Conservation (phyloP, 2,113 vertebrate species). For the Paramisgurnus dabryanus region DNA sequence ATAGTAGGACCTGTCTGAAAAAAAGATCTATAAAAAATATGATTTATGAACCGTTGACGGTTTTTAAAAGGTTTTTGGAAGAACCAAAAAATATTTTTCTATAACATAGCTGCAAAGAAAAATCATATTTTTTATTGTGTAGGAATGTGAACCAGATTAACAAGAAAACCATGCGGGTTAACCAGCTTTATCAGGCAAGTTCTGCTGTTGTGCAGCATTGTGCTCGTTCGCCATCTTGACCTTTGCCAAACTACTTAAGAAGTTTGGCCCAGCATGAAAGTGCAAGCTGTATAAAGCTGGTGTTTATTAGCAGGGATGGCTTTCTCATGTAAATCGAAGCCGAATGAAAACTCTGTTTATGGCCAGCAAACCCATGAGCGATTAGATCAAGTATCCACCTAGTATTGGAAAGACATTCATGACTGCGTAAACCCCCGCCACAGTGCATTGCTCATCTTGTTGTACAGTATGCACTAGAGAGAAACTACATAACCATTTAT, state of each 20-base stretch:
- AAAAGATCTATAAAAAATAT: too few relatives aligned
- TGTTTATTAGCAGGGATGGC: slow-evolving; percentile 28
- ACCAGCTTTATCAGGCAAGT: too few relatives aligned
- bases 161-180: too few relatives aligned
- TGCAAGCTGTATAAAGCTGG: background rate
- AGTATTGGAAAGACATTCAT: slow-evolving; percentile 39
- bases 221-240: too few relatives aligned
- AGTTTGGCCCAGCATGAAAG: background rate
- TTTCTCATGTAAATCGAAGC: slow-evolving; percentile 65
- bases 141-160: too few relatives aligned
- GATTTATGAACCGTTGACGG: too few relatives aligned
- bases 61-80: too few relatives aligned
- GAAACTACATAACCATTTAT: slow-evolving; percentile 24
- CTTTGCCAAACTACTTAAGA: background rate
- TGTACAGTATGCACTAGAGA: background rate
- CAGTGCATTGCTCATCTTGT: slow-evolving; percentile 46
- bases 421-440: slow-evolving; percentile 25
- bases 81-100: too few relatives aligned
- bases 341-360: slow-evolving; percentile 61
- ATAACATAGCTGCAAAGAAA: too few relatives aligned
- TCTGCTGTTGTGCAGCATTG: too few relatives aligned
- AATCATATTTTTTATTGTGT: too few relatives aligned
- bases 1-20: too few relatives aligned
- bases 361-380: slow-evolving; percentile 67
- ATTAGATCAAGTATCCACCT: slow-evolving; percentile 66